A percentile compares a stretch with the other conserved stretches of the same genome.
Evolutionary conservation across 2,113 vertebrate species (phyloP).

Genomic region (Brachypodius melanocephalos): DNA sequence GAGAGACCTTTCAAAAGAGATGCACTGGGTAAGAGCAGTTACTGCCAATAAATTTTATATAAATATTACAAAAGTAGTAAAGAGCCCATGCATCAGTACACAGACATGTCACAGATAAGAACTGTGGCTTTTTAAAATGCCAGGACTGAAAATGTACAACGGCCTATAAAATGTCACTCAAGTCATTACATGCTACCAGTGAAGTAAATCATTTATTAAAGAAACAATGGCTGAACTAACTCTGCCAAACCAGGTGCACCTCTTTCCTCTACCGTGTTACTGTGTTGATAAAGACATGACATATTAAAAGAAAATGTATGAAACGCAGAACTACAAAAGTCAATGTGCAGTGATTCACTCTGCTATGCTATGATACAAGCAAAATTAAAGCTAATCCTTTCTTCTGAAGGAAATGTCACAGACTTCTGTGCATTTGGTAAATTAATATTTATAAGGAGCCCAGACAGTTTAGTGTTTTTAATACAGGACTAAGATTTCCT

Average conservation of each 20-base stretch:
- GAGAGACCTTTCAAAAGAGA: background rate
- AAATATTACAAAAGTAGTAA: slow-evolving; percentile 15
- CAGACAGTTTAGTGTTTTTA: slow-evolving; percentile 4
- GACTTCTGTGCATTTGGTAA: background rate
- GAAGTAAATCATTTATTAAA: background rate
- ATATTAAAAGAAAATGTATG: background rate
- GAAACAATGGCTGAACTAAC: background rate
- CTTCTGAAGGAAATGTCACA: background rate
- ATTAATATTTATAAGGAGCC: slow-evolving; percentile 16
- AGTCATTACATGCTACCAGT: background rate
- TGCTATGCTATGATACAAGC: background rate
- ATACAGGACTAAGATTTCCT: background rate
- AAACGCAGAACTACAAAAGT: background rate
- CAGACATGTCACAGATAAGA: slow-evolving; percentile 17
- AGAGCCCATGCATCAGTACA: background rate
- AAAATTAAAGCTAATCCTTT: slow-evolving; percentile 5
- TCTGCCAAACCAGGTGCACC: background rate
- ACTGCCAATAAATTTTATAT: background rate
- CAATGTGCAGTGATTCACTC: background rate
- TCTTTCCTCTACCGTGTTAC: background rate
- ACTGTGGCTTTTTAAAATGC: slow-evolving; percentile 35
- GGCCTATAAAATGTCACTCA: slow-evolving; percentile 1
- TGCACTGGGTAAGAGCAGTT: background rate
- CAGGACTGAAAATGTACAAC: slow-evolving; percentile 12
- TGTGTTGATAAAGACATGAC: background rate